phyloP scores from a whole-genome alignment of 2,113 vertebrate genomes.

The Cyanoramphus novaezelandiae region DNA sequence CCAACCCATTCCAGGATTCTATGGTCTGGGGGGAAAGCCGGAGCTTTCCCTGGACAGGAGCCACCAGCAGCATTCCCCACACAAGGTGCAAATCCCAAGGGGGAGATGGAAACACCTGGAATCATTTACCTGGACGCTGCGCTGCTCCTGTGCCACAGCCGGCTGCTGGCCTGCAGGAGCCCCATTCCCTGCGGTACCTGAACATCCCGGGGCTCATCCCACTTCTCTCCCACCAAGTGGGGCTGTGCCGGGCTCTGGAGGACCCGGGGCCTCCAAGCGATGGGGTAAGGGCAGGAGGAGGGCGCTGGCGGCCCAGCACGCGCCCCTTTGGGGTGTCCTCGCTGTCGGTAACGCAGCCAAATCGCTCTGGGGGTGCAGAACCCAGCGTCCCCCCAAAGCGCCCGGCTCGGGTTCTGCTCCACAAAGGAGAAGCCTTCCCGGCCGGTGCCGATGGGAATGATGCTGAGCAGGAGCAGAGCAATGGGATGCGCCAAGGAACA shows the following conservation, averaged over 20 bases:
- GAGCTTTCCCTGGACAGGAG: neutral
- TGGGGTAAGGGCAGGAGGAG: neutral
- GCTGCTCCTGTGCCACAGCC: accelerated
- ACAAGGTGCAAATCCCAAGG: neutral
- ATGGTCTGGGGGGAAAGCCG: neutral
- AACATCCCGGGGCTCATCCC: neutral
- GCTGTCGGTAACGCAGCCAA: accelerated
- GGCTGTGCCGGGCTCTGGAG: neutral
- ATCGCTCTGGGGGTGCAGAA: neutral
- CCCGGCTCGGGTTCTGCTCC: neutral
- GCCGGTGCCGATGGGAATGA: accelerated
- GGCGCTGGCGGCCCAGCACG: neutral
- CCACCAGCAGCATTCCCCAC: accelerated
- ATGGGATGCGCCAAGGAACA: neutral
- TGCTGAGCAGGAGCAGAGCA: accelerated
- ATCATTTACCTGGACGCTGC: accelerated
- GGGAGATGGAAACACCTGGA: neutral
- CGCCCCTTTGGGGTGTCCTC: neutral
- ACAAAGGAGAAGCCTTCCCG: accelerated
- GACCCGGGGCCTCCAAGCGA: neutral
- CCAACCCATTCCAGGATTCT: neutral
- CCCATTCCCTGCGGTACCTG: neutral
- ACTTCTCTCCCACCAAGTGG: neutral
- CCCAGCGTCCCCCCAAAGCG: neutral
- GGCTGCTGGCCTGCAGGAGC: neutral